Evolutionary conservation across 2,888 invertebrate species (phyloP), one percentile per base, ranked within the genome.

Genomic region (Drosophila meridionalis): DNA sequence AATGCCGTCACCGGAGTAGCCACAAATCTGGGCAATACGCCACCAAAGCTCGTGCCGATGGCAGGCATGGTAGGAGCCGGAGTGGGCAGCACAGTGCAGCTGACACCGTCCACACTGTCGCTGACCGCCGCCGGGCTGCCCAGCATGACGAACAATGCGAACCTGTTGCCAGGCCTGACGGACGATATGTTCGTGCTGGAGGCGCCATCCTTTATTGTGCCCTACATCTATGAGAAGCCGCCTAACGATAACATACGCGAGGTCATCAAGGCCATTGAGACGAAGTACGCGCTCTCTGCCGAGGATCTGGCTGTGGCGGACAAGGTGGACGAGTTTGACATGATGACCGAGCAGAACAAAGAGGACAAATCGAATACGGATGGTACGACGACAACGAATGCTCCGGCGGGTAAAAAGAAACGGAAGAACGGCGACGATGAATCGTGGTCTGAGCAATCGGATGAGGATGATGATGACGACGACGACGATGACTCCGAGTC

Each of bases 101-200:
- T 86, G 48, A 81, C 81, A 63, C 73, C 77, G 91, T 92, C 74
- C 14, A 89, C 89, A 11, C 48, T 87, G 14, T 82, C 90, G 5
- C 45, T 89, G 5, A 69, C 77, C n/a, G 78, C 76, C 26, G 77
- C 80, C 26, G 80, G 83, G 28, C 63, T 92, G 71, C 82, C 90
- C 32, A 87, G 83, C 48, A 79, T 92, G 93, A 87, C 82, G 56
- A 80, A 90, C 34, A 95, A 90, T 92, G 94, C 95, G 45, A 95
- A 95, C 42, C 95, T 97, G 76, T 92, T 98, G 82, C 97, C 97
- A 0, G 96, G 97, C 8, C 93, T 98, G 32, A 97, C 97, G 28
- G 98, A 98, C 92, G 97, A 98, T 87, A 98, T 98, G 96, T 98
- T 96, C 92, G 97, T 98, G 12, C 96, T 98, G 11, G 98, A 98